phyloP scores from a whole-genome alignment of 30 jellyfish, hydroid and myxozoan species.

The Turritopsis dohrnii region DNA sequence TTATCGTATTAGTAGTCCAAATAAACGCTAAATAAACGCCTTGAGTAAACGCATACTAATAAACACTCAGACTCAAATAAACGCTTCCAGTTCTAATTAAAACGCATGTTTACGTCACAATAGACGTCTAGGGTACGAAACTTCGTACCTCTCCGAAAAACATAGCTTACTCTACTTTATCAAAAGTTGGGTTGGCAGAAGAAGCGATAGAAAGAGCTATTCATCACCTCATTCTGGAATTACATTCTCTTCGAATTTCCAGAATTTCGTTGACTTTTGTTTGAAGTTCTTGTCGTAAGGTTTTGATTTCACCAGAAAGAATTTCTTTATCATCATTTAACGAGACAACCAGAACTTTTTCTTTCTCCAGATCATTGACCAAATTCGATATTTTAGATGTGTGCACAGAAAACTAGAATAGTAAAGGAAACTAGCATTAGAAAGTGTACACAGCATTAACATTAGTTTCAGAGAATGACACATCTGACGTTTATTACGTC shows the following conservation, averaged over 20 bases:
- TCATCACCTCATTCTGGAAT: constrained; percentile 52
- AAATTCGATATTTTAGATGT: constrained; percentile 62
- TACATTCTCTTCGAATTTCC: constrained; percentile 76
- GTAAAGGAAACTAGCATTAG: background rate
- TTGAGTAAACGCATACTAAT: too few relatives aligned
- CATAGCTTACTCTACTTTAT: too few relatives aligned
- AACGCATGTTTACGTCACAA: too few relatives aligned
- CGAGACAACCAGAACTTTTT: constrained; percentile 26
- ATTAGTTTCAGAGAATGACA: too few relatives aligned
- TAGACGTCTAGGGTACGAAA: too few relatives aligned
- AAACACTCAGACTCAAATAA: too few relatives aligned
- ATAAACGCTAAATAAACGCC: too few relatives aligned
- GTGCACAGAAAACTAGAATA: constrained; percentile 72
- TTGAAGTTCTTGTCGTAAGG: constrained; percentile 60
- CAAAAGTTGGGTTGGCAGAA: background rate
- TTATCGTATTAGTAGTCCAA: too few relatives aligned
- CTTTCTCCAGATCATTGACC: constrained; percentile 18
- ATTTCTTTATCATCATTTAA: constrained; percentile 18
- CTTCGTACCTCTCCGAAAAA: too few relatives aligned
- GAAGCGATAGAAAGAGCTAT: background rate
- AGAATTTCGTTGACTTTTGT: constrained; percentile 76
- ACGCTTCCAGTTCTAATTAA: too few relatives aligned
- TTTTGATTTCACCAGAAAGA: constrained; percentile 32
- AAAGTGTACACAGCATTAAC: background rate
- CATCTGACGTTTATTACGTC: too few relatives aligned